phyloP scores from a whole-genome alignment of 2,888 invertebrate genomes.

The Ischnus inquisitorius region DNA sequence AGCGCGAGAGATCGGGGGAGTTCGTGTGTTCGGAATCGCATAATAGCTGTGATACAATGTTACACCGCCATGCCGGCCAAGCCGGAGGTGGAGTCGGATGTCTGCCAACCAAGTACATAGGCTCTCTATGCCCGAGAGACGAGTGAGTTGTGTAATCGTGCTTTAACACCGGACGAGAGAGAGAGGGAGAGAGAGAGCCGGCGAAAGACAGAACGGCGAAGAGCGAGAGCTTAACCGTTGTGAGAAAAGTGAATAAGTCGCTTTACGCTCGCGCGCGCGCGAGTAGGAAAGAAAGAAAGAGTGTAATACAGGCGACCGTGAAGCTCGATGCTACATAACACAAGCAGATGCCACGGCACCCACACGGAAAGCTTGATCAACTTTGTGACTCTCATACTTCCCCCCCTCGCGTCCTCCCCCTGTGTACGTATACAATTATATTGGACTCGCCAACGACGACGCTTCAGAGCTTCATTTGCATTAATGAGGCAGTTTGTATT shows the following conservation, averaged over 20 bases:
- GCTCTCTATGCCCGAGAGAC: conserved; percentile 16
- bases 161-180: conserved; percentile 22
- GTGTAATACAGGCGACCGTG: not conserved
- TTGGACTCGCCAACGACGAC: conserved; percentile 56
- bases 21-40: conserved; percentile 23
- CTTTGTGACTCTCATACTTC: not conserved
- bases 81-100: conserved; percentile 44
- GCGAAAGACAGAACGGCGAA: not conserved
- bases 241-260: conserved; percentile 7
- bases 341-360: not conserved
- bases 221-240: not conserved
- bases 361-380: not conserved
- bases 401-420: not conserved
- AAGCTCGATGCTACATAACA: not conserved
- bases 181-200: too few relatives aligned
- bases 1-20: too few relatives aligned
- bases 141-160: conserved; percentile 40
- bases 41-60: conserved; percentile 29
- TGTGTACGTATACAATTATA: conserved; percentile 47
- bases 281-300: conserved; percentile 5
- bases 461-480: conserved; percentile 69
- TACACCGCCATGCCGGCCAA: conserved; percentile 29
- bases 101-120: conserved; percentile 55
- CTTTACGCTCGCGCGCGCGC: conserved; percentile 7
- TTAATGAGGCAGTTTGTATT: conserved; percentile 73